Evolutionary conservation across 2,888 invertebrate species (phyloP), one percentile per base, ranked within the genome.

Genomic region (Agonum fuliginosum): DNA sequence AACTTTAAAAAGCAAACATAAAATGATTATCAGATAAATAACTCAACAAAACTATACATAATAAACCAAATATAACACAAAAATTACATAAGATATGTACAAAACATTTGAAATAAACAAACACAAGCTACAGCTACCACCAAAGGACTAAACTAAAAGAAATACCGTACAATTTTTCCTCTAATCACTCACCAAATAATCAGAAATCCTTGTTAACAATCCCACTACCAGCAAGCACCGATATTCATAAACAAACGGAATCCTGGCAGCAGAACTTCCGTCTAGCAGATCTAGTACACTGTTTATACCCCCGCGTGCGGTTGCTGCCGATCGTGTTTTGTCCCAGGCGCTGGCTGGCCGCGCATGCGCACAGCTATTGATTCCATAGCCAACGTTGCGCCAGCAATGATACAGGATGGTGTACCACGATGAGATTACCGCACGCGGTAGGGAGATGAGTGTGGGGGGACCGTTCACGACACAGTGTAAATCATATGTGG

Each of bases 311-410:
- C 54, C 27, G 62, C 27, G 30, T 30, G 34, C 19, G 24, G 20
- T 24, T 37, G 73, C 34, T 58, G 14, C 58, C 73, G 62, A 62
- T 62, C 14, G 69, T 69, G 69, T 43, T 69, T 43, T 41, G 41
- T 41, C 73, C 73, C 34, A 58, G 73, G 54, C 58, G 46, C 30
- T 51, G 34, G 71, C 30, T 41, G 3, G 19, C 37, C 43, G 41
- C 74, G 74, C 65, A 43, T 46, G 74, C 74, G 74, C 46, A 75
- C n/a, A 22, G 17, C 37, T 75, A 75, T 75, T 75, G 74, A 75
- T 75, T 75, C 30, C 30, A 19, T 22, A 17, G n/a, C 19, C 37
- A 58, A 51, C 58, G 20, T 73, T 73, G 73, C 58, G 58, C 22
- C 41, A 58, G 54, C 27, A 12, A 22, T 22, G 54, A 27, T 54